Evolutionary conservation across 2,113 vertebrate genomes (phyloP), one percentile per base, ranked within the genome.

Genomic region (Takifugu flavidus): DNA sequence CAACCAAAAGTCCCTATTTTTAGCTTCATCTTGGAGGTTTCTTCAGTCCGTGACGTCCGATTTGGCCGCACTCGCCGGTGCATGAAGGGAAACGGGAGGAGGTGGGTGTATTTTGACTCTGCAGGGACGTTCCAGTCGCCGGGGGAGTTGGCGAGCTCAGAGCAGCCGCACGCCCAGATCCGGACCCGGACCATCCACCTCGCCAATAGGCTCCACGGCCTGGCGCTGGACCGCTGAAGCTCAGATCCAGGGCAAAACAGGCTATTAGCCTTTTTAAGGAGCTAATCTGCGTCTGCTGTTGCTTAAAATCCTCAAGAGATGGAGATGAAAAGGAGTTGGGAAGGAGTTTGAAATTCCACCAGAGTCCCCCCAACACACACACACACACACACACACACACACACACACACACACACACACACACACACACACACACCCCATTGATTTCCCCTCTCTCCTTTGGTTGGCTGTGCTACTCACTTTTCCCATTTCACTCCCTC

Each of bases 141-240:
- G 0, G 14, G 28, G 25, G 69, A 7, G 28, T 27, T 34, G 64
- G 25, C 11, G 54, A 72, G 63, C 20, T 62, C 42, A 55, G 67
- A 51, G 56, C 43, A 45, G 54, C 55, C 64, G 34, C 53, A 11
- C 54, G 44, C 20, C 74, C 55, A 79, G 78, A 75, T 0, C 1
- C 44, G 51, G 57, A 47, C 49, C 25, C 15, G 6, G 6, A 42
- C 51, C 20, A 20, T 20, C 20, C 20, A 20, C 20, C 20, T 20
- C 20, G 20, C 20, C 20, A 20, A 20, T 20, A 20, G 20, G 20
- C 20, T 20, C 20, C 20, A 20, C 20, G 20, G 20, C 51, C 47
- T 65, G 49, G 25, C 5, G 1, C 56, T 49, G 45, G 27, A 63
- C 70, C 77, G 58, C 77, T 65, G 58, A 79, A 59, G 54, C 72